Evolutionary conservation across 2,888 invertebrate species (phyloP).

Genomic region (Lochmaea crataegi): DNA sequence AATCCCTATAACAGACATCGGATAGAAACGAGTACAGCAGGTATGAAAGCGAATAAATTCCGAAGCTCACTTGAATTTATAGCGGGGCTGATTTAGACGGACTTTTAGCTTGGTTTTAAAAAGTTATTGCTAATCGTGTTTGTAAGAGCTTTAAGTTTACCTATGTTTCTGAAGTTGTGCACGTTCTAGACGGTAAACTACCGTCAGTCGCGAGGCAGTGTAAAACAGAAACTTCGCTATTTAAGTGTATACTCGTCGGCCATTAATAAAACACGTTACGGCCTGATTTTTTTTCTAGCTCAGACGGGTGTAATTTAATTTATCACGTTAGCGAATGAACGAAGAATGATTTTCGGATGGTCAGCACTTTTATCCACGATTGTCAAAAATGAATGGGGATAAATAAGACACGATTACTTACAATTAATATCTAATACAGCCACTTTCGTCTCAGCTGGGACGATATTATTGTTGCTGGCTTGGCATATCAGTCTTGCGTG

Average conservation of each 20-base stretch:
- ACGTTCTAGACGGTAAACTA: not conserved
- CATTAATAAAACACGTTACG: not conserved
- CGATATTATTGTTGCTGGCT: constrained; percentile 87
- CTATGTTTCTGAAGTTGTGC: not conserved
- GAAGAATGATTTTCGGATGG: not conserved
- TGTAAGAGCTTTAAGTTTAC: not conserved
- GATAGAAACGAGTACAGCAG: constrained; percentile 10
- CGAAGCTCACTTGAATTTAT: not conserved
- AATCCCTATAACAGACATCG: constrained; percentile 16
- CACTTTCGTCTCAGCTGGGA: constrained; percentile 80
- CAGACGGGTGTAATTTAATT: not conserved
- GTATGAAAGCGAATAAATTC: constrained; percentile 8
- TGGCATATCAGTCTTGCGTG: constrained; percentile 87
- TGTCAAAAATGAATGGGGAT: too few relatives aligned
- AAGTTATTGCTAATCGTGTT: constrained; percentile 4
- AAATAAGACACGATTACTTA: constrained; percentile 69
- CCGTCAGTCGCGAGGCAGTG: not conserved
- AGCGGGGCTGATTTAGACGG: constrained; percentile 3
- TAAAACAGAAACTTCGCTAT: not conserved
- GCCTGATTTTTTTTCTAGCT: too few relatives aligned
- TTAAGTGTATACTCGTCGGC: not conserved
- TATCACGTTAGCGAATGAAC: not conserved
- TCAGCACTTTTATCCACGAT: not conserved
- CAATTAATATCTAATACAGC: constrained; percentile 87
- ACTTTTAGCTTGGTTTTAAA: constrained; percentile 1